Evolutionary conservation across 1,140 invertebrate genomes (phyloP).

Genomic region (Araneus ventricosus): DNA sequence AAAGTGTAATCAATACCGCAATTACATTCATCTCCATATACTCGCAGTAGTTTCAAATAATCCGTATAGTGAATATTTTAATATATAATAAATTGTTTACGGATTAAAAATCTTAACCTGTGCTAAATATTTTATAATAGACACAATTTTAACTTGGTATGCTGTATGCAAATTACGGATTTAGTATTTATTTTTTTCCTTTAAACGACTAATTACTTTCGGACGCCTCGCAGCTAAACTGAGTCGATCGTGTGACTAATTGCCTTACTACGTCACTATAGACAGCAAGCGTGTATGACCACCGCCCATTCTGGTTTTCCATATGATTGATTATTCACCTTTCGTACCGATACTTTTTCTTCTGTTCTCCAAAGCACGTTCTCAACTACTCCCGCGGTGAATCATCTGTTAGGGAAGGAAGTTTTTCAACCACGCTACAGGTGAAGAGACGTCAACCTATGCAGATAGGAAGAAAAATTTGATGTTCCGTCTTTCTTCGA

Average conservation of each 20-base stretch:
- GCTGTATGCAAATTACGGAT: too few relatives aligned
- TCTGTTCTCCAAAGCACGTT: background rate
- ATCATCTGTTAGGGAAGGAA: background rate
- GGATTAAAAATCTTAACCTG: too few relatives aligned
- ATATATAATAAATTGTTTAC: too few relatives aligned
- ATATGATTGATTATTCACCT: slow-evolving; percentile 20
- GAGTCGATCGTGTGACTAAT: background rate
- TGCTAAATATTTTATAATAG: too few relatives aligned
- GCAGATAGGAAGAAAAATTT: background rate
- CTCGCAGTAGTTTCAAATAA: too few relatives aligned
- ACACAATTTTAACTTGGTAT: too few relatives aligned
- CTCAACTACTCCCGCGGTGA: background rate
- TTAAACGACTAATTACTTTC: too few relatives aligned
- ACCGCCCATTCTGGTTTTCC: background rate
- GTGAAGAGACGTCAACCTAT: background rate
- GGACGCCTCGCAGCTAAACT: background rate
- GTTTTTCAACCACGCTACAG: background rate
- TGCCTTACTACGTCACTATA: background rate
- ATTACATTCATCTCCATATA: too few relatives aligned
- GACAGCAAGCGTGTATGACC: background rate
- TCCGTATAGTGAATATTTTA: too few relatives aligned
- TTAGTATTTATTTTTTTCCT: too few relatives aligned
- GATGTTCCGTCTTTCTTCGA: background rate
- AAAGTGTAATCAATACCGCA: too few relatives aligned
- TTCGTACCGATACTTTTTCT: background rate